Conservation (phyloP, 92 coral and sea anemone genomes). For the Plumapathes pennacea region DNA sequence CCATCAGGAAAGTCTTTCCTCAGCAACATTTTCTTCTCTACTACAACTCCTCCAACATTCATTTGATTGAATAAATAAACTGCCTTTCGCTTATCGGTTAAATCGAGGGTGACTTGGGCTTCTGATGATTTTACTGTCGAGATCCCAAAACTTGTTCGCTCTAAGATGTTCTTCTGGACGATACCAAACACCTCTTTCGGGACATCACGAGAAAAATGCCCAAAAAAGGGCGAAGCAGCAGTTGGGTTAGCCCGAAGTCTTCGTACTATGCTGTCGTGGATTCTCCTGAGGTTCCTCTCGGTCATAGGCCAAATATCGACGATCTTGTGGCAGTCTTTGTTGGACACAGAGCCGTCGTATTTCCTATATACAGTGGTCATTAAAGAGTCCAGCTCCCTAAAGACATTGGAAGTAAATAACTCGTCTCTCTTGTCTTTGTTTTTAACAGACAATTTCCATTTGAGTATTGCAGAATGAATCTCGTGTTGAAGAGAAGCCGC, state of each 20-base stretch:
- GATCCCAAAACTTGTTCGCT: slow-evolving; percentile 12
- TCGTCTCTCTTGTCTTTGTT: slow-evolving; percentile 4
- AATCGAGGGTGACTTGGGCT: neutral
- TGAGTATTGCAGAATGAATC: neutral
- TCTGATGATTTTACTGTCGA: neutral
- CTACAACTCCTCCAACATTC: neutral
- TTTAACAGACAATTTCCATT: slow-evolving; percentile 12
- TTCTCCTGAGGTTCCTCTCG: slow-evolving; percentile 1
- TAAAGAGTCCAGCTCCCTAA: too few species aligned
- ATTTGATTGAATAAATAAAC: neutral
- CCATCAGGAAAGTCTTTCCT: slow-evolving; percentile 1
- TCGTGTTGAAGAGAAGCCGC: too few species aligned
- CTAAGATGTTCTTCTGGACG: slow-evolving; percentile 1
- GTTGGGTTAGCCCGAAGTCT: slow-evolving; percentile 14
- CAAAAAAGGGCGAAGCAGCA: neutral
- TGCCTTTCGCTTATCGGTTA: slow-evolving; percentile 3
- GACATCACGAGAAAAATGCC: neutral
- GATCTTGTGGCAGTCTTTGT: slow-evolving; percentile 2
- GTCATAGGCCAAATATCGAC: slow-evolving; percentile 11
- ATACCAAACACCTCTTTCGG: slow-evolving; percentile 10
- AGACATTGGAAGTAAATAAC: neutral
- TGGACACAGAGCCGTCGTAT: too few species aligned
- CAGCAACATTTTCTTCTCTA: neutral
- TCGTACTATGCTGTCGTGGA: slow-evolving; percentile 1
- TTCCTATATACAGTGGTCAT: too few species aligned